These are phyloP conservation scores for Seriola aureovittata DNA, from an alignment of 2,113 vertebrate species.

Conservation along the genomic window DNA sequence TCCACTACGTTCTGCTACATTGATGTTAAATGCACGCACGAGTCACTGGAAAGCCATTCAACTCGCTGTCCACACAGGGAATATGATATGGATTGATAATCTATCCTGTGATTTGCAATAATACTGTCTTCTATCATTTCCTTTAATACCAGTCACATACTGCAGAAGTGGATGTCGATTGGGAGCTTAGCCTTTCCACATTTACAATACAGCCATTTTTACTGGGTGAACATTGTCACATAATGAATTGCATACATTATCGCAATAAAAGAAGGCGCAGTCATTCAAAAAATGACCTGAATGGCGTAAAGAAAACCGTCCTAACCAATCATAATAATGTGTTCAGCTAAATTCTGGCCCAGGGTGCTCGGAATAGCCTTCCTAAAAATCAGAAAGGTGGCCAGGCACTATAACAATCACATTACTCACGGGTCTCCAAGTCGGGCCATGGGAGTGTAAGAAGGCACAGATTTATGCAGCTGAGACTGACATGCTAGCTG, in stretches of 20 bases:
- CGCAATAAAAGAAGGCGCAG: background rate
- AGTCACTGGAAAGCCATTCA: constrained; percentile 39
- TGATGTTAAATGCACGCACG: constrained; percentile 50
- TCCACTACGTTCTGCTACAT: constrained; percentile 43
- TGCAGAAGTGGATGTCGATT: background rate
- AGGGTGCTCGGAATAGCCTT: constrained; percentile 20
- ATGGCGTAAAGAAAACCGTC: background rate
- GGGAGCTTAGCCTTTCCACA: background rate
- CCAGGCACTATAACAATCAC: constrained; percentile 36
- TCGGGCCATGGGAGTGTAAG: constrained; percentile 32
- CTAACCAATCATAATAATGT: background rate
- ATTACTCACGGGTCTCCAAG: constrained; percentile 24
- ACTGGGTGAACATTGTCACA: background rate
- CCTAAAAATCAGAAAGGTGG: constrained; percentile 27
- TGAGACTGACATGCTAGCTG: constrained; percentile 34
- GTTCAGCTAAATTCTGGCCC: constrained; percentile 3
- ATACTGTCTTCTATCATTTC: constrained; percentile 24
- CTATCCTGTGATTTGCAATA: constrained; percentile 37
- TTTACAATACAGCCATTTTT: constrained; percentile 16
- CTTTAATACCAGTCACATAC: constrained; percentile 11
- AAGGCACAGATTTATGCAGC: constrained; percentile 36
- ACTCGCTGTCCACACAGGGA: constrained; percentile 4
- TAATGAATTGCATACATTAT: background rate
- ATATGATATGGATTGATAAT: constrained; percentile 33
- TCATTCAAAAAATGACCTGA: constrained; percentile 1